Base-by-base conservation (phyloP, 1,140 invertebrate genomes). In the Belonocnema kinseyi region DNA sequence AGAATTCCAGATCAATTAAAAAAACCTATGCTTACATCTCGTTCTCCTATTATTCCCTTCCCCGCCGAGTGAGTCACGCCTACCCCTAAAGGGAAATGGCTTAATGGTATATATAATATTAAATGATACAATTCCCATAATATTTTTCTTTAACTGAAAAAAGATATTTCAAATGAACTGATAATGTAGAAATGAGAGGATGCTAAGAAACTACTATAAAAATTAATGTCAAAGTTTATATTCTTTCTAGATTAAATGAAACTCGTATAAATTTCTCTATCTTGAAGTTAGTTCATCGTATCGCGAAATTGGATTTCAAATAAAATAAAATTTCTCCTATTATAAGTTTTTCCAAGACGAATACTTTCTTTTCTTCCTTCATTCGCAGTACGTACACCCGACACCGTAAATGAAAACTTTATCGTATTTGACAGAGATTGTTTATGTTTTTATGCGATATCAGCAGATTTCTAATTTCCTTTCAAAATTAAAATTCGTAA, bases 221-320 rank as follows among this genome's bases (percentile, higher is more conserved):
- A 40, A 14, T 66, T 14, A 21, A 56, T n/a, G 5, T 19, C 16
- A 21, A 66, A 33, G 13, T 66, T 66, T 14, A 12, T 58, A 66
- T 66, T 66, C 58, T 66, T 66, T 33, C 26, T 5, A 12, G 58
- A 66, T 66, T 66, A 14, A 66, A 40, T 40, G 58, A 40, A 66
- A 66, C 58, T 66, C 21, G 58, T 66, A 66, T 66, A 58, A 8
- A 58, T 58, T 58, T 58, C 2, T 66, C 19, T 46, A 46, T 40
- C 58, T 66, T 14, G 12, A 17, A 66, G 56, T 61, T 61, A 40
- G 21, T 66, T 66, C 58, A 66, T 66, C 58, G 40, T 40, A 21
- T 66, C 58, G 12, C 11, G 58, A 66, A 66, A 66, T 66, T 40
- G 26, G 58, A 66, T 66, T 66, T 66, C 26, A 66, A 66, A 66